Base-by-base conservation (phyloP, 2,113 vertebrate species). In the Hirundichthys speculiger region DNA sequence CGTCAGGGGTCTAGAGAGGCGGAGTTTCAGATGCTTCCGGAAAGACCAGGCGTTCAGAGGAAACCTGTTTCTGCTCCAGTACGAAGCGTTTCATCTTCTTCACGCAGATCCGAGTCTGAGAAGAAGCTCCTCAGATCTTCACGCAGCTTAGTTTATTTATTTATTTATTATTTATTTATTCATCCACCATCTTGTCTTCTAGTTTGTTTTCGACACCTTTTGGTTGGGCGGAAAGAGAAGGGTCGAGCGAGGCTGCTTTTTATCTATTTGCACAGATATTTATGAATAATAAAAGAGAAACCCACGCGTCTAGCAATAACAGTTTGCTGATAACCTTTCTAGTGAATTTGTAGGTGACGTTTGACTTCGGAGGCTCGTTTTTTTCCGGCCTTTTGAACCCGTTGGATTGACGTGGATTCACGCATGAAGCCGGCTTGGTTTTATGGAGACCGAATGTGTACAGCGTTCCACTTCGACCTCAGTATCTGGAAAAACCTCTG, bases 261-360 rank as follows among this genome's bases (percentile, higher is more conserved):
- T 69, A 63, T 77, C 86, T 79, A 85, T 91, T 93, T 92, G 91
- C 92, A 92, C 92, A 91, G 76, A 84, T 60, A 82, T 79, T 70
- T n/a, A n/a, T n/a, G n/a, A n/a, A 18, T 62, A 50, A 65, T 27
- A 20, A 38, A 12, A 47, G n/a, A n/a, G n/a, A n/a, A n/a, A n/a
- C n/a, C n/a, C n/a, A 39, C 42, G 79, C 66, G 60, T 81, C 65
- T n/a, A 92, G 92, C 92, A 93, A 93, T 93, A 92, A 93, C 62
- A 49, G 77, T 77, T 86, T 86, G 80, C 76, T 63, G 54, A 87
- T 6, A 69, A 68, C 64, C 13, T 58, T 82, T 73, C 64, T 68
- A 65, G 64, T 70, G 67, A 59, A 53, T 64, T 61, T 11, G 41
- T 22, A 10, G 47, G 46, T 14, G 21, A 30, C 61, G 9, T 53